Percentiles rank a stretch among this genome's conserved stretches.
Conservation (phyloP, 2,888 invertebrate genomes). For the Rotaria macrura region DNA sequence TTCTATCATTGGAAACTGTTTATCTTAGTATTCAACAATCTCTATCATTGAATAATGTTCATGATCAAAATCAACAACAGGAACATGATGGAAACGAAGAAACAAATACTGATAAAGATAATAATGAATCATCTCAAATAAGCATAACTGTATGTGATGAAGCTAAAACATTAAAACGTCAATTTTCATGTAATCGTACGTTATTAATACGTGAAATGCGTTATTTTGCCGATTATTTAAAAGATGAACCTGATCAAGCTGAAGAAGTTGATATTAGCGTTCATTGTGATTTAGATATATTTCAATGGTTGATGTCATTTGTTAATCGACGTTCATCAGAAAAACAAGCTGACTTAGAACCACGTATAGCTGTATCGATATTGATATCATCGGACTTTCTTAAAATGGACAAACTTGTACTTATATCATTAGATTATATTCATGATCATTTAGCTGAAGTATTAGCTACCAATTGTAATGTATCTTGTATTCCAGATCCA, state of each 20-base stretch:
- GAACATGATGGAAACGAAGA: not conserved
- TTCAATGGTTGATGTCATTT: constrained; percentile 92
- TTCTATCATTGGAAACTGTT: not conserved
- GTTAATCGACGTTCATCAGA: constrained; percentile 57
- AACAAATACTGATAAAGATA: not conserved
- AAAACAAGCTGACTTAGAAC: constrained; percentile 53
- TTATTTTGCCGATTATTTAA: constrained; percentile 60
- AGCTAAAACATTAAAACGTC: constrained; percentile 72
- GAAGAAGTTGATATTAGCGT: constrained; percentile 87
- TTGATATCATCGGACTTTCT: constrained; percentile 85
- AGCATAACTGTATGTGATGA: constrained; percentile 91
- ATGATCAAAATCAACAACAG: too few species aligned
- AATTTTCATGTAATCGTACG: constrained; percentile 76
- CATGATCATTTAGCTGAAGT: constrained; percentile 73
- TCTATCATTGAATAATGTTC: too few species aligned
- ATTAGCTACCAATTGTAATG: constrained; percentile 70
- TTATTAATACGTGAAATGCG: constrained; percentile 80
- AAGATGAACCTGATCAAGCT: constrained; percentile 50
- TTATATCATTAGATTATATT: constrained; percentile 34
- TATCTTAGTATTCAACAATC: not conserved
- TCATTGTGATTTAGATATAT: constrained; percentile 85
- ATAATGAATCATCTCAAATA: constrained; percentile 46
- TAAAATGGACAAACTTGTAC: constrained; percentile 72
- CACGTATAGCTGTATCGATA: constrained; percentile 76
- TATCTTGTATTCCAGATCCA: constrained; percentile 72